Percentiles rank a stretch among this genome's conserved stretches.
phyloP scores from a whole-genome alignment of 1,140 invertebrate genomes.

The Teleopsis dalmanni region DNA sequence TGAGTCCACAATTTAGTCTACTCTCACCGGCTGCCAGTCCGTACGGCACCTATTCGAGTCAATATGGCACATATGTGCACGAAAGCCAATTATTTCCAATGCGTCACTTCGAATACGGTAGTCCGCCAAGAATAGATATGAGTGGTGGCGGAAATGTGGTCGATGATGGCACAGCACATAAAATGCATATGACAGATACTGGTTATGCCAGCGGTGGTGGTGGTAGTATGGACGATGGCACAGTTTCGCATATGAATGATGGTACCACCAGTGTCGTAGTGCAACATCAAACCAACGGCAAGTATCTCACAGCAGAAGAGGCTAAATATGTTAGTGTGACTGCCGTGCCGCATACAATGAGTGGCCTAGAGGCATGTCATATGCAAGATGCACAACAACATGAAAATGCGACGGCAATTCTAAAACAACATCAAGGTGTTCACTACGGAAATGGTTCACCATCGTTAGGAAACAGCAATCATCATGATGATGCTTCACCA shows the following conservation, averaged over 20 bases:
- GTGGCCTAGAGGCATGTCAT: background rate
- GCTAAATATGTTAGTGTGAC: conserved; percentile 27
- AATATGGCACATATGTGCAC: conserved; percentile 42
- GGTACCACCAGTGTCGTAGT: conserved; percentile 2
- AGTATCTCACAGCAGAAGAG: conserved; percentile 33
- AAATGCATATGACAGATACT: conserved; percentile 14
- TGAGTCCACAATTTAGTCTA: conserved; percentile 63
- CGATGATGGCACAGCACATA: conserved; percentile 18
- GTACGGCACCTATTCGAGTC: conserved; percentile 48
- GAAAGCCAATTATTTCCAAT: conserved; percentile 42
- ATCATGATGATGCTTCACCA: conserved; percentile 15
- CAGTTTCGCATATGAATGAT: background rate
- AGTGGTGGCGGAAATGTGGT: conserved; percentile 12
- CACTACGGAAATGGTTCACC: conserved; percentile 7
- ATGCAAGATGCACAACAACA: conserved; percentile 9
- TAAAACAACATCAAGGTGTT: conserved; percentile 14
- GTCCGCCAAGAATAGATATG: conserved; percentile 38
- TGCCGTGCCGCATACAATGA: conserved; percentile 1
- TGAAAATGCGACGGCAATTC: conserved; percentile 14
- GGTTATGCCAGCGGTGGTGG: conserved; percentile 5
- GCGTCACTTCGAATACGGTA: conserved; percentile 42
- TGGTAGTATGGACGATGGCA: conserved; percentile 4
- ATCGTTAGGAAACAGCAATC: conserved; percentile 24
- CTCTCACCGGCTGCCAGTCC: conserved; percentile 60
- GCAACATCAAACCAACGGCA: conserved; percentile 23